Percentiles rank a stretch among this genome's conserved stretches.
These are phyloP conservation scores for Numenius phaeopus DNA, from an alignment of 2,797 vertebrate species.

Conservation along the genomic window DNA sequence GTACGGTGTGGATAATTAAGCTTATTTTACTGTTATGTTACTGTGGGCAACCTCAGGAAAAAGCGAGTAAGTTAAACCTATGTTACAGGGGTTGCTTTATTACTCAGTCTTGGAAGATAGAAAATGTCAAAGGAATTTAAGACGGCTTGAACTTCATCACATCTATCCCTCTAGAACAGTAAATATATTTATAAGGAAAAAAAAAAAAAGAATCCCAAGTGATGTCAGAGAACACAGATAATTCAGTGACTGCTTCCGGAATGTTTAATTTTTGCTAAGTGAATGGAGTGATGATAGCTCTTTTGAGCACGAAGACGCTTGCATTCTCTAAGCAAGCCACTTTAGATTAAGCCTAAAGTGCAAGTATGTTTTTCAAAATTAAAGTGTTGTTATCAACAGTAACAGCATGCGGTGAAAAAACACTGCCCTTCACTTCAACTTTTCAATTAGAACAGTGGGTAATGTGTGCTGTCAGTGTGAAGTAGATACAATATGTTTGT, in stretches of 20 bases:
- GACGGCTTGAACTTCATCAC: not conserved
- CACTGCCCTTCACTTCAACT: conserved; percentile 78
- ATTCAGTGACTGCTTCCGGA: not conserved
- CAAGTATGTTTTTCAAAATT: conserved; percentile 67
- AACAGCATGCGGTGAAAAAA: conserved; percentile 71
- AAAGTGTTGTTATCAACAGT: conserved; percentile 68
- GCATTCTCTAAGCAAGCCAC: conserved; percentile 22
- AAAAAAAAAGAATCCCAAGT: not conserved
- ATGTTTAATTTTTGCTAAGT: not conserved
- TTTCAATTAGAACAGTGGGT: conserved; percentile 78
- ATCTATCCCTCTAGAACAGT: not conserved
- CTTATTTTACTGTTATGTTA: not conserved
- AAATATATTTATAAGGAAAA: not conserved
- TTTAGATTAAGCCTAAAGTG: conserved; percentile 48
- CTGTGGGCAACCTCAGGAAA: not conserved
- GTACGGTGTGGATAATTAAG: not conserved
- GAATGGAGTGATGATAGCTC: not conserved
- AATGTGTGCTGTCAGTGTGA: conserved; percentile 86
- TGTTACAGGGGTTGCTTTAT: not conserved
- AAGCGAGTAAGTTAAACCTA: not conserved
- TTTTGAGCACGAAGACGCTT: not conserved
- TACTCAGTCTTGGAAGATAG: not conserved
- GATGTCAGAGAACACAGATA: not conserved
- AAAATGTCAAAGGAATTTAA: not conserved
- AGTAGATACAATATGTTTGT: conserved; percentile 85